Evolutionary conservation across 35 echinoderm and acorn worm genomes (phyloP).

Genomic region (Ophiothrix spiculata): DNA sequence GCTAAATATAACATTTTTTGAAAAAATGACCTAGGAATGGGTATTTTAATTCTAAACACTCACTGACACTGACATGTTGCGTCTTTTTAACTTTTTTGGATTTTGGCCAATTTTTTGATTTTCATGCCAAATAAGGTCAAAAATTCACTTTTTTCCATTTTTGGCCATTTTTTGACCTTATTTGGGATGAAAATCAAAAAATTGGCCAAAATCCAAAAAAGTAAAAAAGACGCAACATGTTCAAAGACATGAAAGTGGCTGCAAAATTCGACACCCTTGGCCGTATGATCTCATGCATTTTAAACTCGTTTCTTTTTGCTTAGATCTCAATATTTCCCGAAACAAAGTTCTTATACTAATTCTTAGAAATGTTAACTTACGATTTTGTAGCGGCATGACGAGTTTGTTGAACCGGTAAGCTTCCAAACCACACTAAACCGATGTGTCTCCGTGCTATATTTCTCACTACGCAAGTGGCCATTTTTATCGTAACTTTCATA

Average conservation of each 20-base stretch:
- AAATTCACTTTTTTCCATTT: too few species aligned
- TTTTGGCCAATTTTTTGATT: too few species aligned
- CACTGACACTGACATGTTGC: too few species aligned
- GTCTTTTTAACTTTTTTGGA: too few species aligned
- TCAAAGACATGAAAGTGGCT: neutral
- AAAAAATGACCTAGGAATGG: too few species aligned
- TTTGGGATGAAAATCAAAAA: neutral
- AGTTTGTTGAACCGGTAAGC: neutral
- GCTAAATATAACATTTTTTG: too few species aligned
- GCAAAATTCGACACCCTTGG: neutral
- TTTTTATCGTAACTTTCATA: neutral
- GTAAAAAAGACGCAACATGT: neutral
- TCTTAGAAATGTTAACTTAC: neutral
- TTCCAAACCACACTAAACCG: slow-evolving; percentile 1
- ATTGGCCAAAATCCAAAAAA: neutral
- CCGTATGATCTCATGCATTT: neutral
- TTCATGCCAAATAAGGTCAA: too few species aligned
- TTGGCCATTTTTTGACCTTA: neutral
- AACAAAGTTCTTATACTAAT: neutral
- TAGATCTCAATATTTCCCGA: neutral
- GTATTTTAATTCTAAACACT: too few species aligned
- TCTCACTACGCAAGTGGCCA: slow-evolving; percentile 35
- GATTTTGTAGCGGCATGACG: neutral
- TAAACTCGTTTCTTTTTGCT: too few species aligned
- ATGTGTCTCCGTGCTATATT: neutral